Evolutionary conservation across 2,113 vertebrate genomes (phyloP), one percentile per base, ranked within the genome.

Genomic region (Amphiprion percula): DNA sequence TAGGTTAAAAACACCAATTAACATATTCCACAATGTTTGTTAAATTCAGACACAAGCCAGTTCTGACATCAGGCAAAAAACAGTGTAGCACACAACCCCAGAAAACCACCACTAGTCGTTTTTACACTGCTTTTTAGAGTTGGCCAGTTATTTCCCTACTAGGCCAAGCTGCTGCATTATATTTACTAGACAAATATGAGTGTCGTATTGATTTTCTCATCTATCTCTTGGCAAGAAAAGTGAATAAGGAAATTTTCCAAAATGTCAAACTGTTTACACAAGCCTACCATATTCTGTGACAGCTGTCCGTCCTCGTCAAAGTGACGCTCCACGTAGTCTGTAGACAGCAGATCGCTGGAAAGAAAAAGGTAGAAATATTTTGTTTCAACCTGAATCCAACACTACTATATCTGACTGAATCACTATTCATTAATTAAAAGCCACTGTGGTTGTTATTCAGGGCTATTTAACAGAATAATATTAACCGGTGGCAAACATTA

Each of bases 321-420:
- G 87, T 98, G 96, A 15, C 95, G 94, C 77, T 99, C 97, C 86
- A 96, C 92, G 4, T 98, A 98, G 30, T 94, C 92, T 0, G 96
- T 96, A 23, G 97, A 96, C 12, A 99, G 95, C 63, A 99, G 96
- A 82, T 97, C 93, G 78, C 97, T 99, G 66, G 33, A 84, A 68
- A 80, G 66, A 71, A 44, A 2, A 19, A 54, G 37, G 24, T 23
- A 53, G 53, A 14, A 60, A 46, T 4, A 41, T 41, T 41, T 41
- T 15, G 41, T 44, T 15, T 44, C 41, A 44, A 15, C 41, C 41
- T 15, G 14, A 44, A 44, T 44, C 14, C 12, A 44, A 14, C 3
- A 44, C 4, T 14, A 12, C 41, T 12, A 14, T 3, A 14, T 14
- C 41, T 9, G 7, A 24, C 14, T 17, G 60, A 7, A 21, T 26